phyloP scores from a whole-genome alignment of 1,140 invertebrate genomes.

The Glossosoma conforme region DNA sequence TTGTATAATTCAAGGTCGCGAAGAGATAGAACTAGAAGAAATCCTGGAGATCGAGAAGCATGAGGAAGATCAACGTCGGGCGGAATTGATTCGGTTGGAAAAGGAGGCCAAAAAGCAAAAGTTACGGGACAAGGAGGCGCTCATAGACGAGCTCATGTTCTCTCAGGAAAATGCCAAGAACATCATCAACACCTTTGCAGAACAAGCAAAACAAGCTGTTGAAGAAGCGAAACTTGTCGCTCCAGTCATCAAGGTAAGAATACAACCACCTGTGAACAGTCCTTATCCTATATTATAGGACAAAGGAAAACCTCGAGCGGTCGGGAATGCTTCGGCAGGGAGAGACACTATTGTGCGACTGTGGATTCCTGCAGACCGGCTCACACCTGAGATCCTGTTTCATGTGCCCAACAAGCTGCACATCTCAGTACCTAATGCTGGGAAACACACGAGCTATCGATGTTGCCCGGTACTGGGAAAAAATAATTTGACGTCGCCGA shows the following conservation, averaged over 20 bases:
- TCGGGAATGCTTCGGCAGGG: too few relatives aligned
- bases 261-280: too few relatives aligned
- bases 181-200: constrained; percentile 80
- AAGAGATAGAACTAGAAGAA: constrained; percentile 79
- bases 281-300: too few relatives aligned
- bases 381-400: too few relatives aligned
- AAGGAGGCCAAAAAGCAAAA: constrained; percentile 77
- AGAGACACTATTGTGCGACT: too few relatives aligned
- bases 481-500: too few relatives aligned
- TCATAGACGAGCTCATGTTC: constrained; percentile 93
- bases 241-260: constrained; percentile 43
- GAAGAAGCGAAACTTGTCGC: constrained; percentile 56
- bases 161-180: constrained; percentile 82
- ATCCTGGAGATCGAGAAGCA: constrained; percentile 81
- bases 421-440: too few relatives aligned
- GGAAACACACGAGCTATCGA: too few relatives aligned
- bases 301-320: too few relatives aligned
- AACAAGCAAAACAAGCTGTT: constrained; percentile 58
- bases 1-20: constrained; percentile 43
- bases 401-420: too few relatives aligned
- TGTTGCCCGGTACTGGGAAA: too few relatives aligned
- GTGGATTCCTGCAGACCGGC: too few relatives aligned
- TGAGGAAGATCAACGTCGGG: constrained; percentile 59
- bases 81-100: constrained; percentile 60
- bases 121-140: constrained; percentile 77